Percentiles rank a stretch among this genome's conserved stretches.
phyloP scores from a whole-genome alignment of 2,113 vertebrate species.

The Siniperca knerii region DNA sequence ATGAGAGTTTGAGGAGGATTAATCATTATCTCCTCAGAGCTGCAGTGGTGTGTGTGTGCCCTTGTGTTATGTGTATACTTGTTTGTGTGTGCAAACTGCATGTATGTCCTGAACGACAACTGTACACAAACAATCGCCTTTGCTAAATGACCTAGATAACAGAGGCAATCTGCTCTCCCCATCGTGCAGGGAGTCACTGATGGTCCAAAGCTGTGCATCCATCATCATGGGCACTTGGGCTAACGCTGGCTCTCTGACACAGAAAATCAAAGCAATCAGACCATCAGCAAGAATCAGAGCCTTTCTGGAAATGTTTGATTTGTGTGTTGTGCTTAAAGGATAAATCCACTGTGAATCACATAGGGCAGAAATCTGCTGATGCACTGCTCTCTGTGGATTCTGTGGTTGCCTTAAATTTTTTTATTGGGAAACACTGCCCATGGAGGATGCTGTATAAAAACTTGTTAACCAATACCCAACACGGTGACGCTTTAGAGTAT shows the following conservation, averaged over 20 bases:
- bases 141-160: conserved; percentile 64
- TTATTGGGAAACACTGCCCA: too few species aligned
- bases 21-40: conserved; percentile 42
- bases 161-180: conserved; percentile 51
- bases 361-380: neutral
- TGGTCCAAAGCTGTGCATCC: conserved; percentile 12
- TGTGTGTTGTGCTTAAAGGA: neutral
- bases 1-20: conserved; percentile 27
- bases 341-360: neutral
- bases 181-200: conserved; percentile 21
- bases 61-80: neutral
- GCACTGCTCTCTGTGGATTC: neutral
- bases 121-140: conserved; percentile 29
- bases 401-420: too few species aligned
- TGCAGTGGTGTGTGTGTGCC: conserved; percentile 6
- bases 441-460: too few species aligned
- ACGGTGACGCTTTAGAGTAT: too few species aligned
- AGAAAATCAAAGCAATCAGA: conserved; percentile 30
- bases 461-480: too few species aligned
- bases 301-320: conserved; percentile 8
- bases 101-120: neutral
- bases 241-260: conserved; percentile 28
- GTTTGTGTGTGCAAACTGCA: conserved; percentile 12
- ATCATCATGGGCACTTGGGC: conserved; percentile 35
- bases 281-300: conserved; percentile 1